A percentile compares a stretch with the other conserved stretches of the same genome.
Evolutionary conservation across 2,888 invertebrate genomes (phyloP).

Genomic region (Microplitis manilae): DNA sequence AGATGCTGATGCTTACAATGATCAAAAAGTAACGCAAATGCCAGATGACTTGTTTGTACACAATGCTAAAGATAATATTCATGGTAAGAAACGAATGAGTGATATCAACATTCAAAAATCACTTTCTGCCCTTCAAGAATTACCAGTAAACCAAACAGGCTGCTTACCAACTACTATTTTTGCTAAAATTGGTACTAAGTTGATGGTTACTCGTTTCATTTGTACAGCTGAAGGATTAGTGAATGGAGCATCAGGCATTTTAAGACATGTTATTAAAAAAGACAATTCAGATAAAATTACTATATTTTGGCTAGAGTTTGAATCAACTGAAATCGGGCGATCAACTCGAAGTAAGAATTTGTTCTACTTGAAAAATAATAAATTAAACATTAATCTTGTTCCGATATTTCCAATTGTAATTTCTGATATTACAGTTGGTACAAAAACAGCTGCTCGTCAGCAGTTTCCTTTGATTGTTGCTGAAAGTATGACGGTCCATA

Average conservation of each 20-base stretch:
- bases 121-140: neutral
- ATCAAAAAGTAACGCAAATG: neutral
- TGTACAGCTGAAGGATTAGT: slow-evolving; percentile 16
- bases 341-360: neutral
- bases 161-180: neutral
- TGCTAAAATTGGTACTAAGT: slow-evolving; percentile 25
- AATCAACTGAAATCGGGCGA: neutral
- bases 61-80: neutral
- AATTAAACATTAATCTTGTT: neutral
- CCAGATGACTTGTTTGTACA: neutral
- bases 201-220: slow-evolving; percentile 20
- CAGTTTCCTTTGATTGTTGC: neutral
- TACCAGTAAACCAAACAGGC: slow-evolving; percentile 4
- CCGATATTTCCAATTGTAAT: neutral
- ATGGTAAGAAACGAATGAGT: neutral
- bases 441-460: neutral
- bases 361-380: neutral
- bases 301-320: slow-evolving; percentile 21
- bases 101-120: neutral
- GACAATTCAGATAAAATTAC: neutral
- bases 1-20: neutral
- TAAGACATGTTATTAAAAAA: slow-evolving; percentile 13
- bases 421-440: neutral
- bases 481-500: neutral
- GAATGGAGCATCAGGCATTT: slow-evolving; percentile 23